Evolutionary conservation across 2,888 invertebrate genomes (phyloP).

Genomic region (Drosophila limbata): DNA sequence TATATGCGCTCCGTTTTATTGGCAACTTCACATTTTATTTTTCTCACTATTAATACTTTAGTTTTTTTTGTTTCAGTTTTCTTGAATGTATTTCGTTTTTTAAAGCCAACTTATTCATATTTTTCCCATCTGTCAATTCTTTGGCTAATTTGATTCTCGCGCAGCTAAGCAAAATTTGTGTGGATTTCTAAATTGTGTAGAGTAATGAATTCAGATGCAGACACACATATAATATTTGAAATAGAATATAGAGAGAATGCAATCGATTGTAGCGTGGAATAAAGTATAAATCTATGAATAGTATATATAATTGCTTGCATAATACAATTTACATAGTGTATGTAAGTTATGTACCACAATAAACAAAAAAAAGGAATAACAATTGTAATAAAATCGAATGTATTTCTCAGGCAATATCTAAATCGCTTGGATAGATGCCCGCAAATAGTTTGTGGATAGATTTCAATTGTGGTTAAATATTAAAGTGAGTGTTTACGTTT

Average conservation of each 20-base stretch:
- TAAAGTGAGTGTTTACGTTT: conserved; percentile 45
- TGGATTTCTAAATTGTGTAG: conserved; percentile 22
- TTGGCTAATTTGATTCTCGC: conserved; percentile 73
- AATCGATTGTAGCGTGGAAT: conserved; percentile 45
- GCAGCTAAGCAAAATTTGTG: conserved; percentile 51
- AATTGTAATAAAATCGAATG: conserved; percentile 72
- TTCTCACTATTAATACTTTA: conserved; percentile 35
- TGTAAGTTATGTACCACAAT: conserved; percentile 32
- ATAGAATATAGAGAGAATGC: conserved; percentile 44
- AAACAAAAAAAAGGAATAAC: conserved; percentile 34
- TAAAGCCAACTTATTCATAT: conserved; percentile 66
- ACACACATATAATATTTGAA: conserved; percentile 34
- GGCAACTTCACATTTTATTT: conserved; percentile 24
- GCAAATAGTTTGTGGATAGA: conserved; percentile 34
- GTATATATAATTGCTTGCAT: conserved; percentile 65
- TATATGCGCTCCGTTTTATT: conserved; percentile 39
- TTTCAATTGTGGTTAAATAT: conserved; percentile 53
- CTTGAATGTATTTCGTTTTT: conserved; percentile 44
- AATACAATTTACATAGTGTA: conserved; percentile 58
- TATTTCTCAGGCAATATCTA: conserved; percentile 28
- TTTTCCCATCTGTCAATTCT: conserved; percentile 66
- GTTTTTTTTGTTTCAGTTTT: conserved; percentile 10
- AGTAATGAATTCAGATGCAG: conserved; percentile 36
- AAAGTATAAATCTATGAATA: conserved; percentile 46
- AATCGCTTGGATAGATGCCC: conserved; percentile 21